Percentiles rank a stretch among this genome's conserved stretches.
These are phyloP conservation scores for Larimichthys polyactis DNA, from an alignment of 2,113 vertebrate species.

Conservation along the genomic window DNA sequence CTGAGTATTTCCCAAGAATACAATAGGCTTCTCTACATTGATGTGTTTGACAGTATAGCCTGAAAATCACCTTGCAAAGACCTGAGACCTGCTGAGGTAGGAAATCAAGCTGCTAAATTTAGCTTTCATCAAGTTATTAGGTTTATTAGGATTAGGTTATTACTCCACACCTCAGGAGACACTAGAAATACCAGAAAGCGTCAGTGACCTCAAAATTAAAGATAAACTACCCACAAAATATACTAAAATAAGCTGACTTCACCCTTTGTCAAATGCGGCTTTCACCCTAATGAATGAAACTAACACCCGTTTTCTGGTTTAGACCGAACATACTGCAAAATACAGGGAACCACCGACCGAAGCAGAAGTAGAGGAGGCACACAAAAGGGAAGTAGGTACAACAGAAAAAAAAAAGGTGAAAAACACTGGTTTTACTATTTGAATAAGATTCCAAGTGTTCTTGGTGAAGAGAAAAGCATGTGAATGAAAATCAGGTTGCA, in stretches of 20 bases:
- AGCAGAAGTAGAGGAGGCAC: conserved; percentile 31
- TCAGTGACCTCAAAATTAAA: conserved; percentile 2
- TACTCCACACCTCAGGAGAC: background rate
- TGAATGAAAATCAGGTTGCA: conserved; percentile 7
- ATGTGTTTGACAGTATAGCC: background rate
- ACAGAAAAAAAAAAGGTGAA: conserved; percentile 36
- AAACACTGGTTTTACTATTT: conserved; percentile 13
- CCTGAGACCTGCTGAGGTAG: conserved; percentile 8
- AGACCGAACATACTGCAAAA: background rate
- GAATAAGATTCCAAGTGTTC: background rate
- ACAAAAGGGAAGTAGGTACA: conserved; percentile 17
- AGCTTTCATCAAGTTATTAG: background rate
- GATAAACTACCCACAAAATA: conserved; percentile 19
- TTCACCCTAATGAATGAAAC: conserved; percentile 34
- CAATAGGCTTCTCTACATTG: background rate
- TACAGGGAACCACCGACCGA: conserved; percentile 35
- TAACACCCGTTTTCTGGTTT: background rate
- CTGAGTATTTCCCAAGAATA: conserved; percentile 6
- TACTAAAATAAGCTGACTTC: background rate
- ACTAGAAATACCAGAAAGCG: background rate
- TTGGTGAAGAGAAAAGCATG: conserved; percentile 16
- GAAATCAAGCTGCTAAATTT: conserved; percentile 10
- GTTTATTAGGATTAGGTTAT: too few species aligned
- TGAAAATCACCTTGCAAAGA: conserved; percentile 23
- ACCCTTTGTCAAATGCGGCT: conserved; percentile 17